phyloP scores from a whole-genome alignment of 2,888 invertebrate genomes.

The Catocala fraxini region DNA sequence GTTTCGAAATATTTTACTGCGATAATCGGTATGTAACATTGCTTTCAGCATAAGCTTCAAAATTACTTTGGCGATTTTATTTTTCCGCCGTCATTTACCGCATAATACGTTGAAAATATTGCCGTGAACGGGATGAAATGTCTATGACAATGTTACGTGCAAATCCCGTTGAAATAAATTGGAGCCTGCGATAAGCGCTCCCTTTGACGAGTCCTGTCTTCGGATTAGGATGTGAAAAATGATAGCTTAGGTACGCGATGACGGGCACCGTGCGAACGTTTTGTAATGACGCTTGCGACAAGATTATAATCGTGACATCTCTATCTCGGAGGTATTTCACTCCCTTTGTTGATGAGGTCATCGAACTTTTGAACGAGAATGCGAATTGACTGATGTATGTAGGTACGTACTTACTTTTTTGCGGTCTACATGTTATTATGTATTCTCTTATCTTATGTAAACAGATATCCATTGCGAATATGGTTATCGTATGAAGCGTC shows the following conservation, averaged over 20 bases:
- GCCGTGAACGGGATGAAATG: constrained; percentile 51
- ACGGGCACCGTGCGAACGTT: constrained; percentile 63
- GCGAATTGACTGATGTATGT: no score
- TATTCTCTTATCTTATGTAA: neutral
- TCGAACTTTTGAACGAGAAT: constrained; percentile 6
- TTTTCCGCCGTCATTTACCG: constrained; percentile 20
- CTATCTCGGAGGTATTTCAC: constrained; percentile 16
- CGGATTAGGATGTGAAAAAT: constrained; percentile 86
- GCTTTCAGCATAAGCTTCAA: constrained; percentile 2
- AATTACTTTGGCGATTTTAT: neutral
- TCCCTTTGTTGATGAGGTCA: constrained; percentile 7
- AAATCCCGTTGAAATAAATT: constrained; percentile 84
- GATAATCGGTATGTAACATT: neutral
- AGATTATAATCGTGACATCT: constrained; percentile 38
- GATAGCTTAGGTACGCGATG: constrained; percentile 74
- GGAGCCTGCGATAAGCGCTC: constrained; percentile 82
- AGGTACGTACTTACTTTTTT: neutral
- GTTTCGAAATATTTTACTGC: neutral
- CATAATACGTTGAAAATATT: constrained; percentile 35
- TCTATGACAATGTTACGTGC: constrained; percentile 76
- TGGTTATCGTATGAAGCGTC: neutral
- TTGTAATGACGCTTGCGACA: constrained; percentile 59
- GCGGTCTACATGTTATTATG: neutral
- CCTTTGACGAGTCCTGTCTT: constrained; percentile 84
- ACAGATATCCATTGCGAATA: neutral